Conservation (phyloP, 1,140 invertebrate genomes). For the Caenorhabditis brenneri region DNA sequence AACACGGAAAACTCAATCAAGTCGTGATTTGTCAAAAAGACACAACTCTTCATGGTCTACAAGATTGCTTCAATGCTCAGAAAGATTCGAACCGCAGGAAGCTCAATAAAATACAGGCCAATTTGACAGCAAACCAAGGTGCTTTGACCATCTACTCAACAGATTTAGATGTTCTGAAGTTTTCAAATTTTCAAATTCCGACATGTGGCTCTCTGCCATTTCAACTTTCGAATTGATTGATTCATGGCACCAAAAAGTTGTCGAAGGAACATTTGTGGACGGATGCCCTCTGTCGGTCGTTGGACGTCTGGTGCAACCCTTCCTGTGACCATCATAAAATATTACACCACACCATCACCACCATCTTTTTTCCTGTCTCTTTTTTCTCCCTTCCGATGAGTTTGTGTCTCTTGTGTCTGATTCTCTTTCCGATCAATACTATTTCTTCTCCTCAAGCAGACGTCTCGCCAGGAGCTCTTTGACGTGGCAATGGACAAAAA, state of each 20-base stretch:
- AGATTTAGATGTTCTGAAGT: not conserved
- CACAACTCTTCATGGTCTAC: too few species aligned
- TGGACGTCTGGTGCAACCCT: not conserved
- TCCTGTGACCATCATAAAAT: constrained; percentile 1
- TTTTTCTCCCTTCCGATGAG: not conserved
- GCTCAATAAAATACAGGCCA: too few species aligned
- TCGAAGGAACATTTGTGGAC: not conserved
- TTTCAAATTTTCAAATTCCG: not conserved
- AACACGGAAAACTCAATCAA: too few species aligned
- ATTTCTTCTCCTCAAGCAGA: not conserved
- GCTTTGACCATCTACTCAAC: too few species aligned
- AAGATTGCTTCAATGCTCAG: too few species aligned
- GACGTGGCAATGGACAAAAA: constrained; percentile 11
- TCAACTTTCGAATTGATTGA: not conserved
- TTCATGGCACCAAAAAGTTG: not conserved
- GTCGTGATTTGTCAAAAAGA: too few species aligned
- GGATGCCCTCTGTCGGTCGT: not conserved
- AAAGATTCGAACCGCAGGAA: too few species aligned
- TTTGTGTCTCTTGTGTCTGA: not conserved
- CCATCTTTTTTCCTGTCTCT: not conserved
- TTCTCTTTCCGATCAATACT: not conserved
- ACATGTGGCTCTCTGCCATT: too few species aligned
- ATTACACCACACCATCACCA: constrained; percentile 3
- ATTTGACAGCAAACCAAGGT: too few species aligned
- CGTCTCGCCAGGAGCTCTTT: not conserved